These are phyloP conservation scores for Eumaeus atala DNA, from an alignment of 1,140 invertebrate genomes.

Conservation along the genomic window DNA sequence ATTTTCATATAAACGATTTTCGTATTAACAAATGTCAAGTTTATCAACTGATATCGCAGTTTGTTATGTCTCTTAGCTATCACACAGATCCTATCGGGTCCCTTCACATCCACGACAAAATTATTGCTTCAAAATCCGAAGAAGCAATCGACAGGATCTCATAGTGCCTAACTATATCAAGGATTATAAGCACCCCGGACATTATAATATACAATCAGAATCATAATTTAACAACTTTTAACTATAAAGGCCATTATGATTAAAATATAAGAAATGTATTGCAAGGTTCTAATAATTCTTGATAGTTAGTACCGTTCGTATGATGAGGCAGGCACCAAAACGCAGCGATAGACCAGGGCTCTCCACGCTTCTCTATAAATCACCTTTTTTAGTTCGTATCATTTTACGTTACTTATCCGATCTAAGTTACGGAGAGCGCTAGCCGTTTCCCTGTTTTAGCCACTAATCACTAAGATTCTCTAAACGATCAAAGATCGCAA, in stretches of 20 bases:
- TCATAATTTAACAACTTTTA: too few species aligned
- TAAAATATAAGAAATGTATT: slow-evolving; percentile 15
- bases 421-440: slow-evolving; percentile 40
- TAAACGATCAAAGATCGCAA: slow-evolving; percentile 72
- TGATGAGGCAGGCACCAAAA: slow-evolving; percentile 53
- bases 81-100: slow-evolving; percentile 55
- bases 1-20: too few species aligned
- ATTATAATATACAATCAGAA: too few species aligned
- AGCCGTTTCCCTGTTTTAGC: slow-evolving; percentile 64
- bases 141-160: slow-evolving; percentile 59
- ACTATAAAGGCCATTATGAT: background rate
- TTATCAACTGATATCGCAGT: slow-evolving; percentile 9
- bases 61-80: slow-evolving; percentile 26
- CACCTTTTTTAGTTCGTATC: too few species aligned
- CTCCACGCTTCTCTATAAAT: slow-evolving; percentile 28
- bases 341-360: slow-evolving; percentile 50
- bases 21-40: slow-evolving; percentile 3
- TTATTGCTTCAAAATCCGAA: slow-evolving; percentile 20
- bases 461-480: slow-evolving; percentile 58
- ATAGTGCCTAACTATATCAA: slow-evolving; percentile 43
- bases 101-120: slow-evolving; percentile 23
- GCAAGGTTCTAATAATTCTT: slow-evolving; percentile 30
- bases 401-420: background rate
- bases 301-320: slow-evolving; percentile 51
- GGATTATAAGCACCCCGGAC: slow-evolving; percentile 19